A percentile compares a stretch with the other conserved stretches of the same genome.
phyloP scores from a whole-genome alignment of 2,113 vertebrate species.

The Garra rufa region DNA sequence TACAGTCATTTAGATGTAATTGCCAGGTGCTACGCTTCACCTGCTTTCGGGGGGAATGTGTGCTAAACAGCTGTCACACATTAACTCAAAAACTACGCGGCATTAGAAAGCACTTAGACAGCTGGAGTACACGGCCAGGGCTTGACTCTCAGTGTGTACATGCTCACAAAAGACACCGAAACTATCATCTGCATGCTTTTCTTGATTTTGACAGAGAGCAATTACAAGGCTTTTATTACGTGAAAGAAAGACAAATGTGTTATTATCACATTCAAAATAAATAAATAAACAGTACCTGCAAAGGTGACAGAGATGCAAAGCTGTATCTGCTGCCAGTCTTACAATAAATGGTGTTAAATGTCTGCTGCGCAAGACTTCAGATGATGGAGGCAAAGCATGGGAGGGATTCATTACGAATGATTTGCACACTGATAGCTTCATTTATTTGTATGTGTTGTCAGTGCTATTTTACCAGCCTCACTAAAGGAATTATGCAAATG shows the following conservation, averaged over 20 bases:
- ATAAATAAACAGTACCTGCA: background rate
- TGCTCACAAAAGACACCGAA: background rate
- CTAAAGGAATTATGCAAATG: background rate
- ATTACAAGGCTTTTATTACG: background rate
- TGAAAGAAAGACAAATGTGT: background rate
- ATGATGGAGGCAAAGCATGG: background rate
- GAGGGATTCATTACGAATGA: background rate
- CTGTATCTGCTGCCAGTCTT: background rate
- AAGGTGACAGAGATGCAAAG: background rate
- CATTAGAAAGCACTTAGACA: constrained; percentile 22
- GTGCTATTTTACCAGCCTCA: background rate
- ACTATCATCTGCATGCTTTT: background rate
- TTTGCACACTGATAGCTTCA: background rate
- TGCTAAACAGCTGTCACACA: constrained; percentile 27
- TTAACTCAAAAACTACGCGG: background rate
- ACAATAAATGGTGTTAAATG: background rate
- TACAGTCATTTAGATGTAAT: background rate
- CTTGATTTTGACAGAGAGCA: background rate
- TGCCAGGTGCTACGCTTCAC: background rate
- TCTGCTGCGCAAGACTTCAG: background rate
- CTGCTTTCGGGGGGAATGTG: background rate
- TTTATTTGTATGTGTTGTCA: background rate
- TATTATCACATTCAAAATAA: background rate
- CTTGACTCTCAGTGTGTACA: background rate
- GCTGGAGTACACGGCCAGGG: background rate